Base-by-base conservation (phyloP, 2,888 invertebrate genomes). In the Stenotaenia linearis region DNA sequence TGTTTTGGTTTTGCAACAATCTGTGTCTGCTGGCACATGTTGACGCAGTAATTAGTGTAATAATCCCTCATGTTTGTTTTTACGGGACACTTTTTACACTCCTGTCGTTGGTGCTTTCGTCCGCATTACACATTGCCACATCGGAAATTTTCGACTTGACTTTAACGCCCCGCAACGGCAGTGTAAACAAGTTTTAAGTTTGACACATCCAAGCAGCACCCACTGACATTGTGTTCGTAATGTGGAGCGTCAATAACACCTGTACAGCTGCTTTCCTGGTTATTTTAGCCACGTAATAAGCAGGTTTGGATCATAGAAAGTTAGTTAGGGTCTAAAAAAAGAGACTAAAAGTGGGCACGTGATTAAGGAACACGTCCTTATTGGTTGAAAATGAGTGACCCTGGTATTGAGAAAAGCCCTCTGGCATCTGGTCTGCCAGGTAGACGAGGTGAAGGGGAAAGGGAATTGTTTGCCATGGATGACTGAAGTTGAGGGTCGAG, bases 31-130 rank as follows among this genome's bases (percentile, higher is more conserved):
- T 56, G 56, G 23, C 56, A 56, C 56, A 56, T 23, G 56, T 15
- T 56, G 56, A 56, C 18, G 18, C 56, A 18, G 23, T 56, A 56
- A 56, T 56, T 56, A 21, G 56, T 56, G 23, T 23, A 56, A 23
- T 56, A 56, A 56, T 56, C 56, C 23, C 56, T 56, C 56, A 56
- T 56, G 56, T 56, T 56, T 56, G 56, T 56, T 56, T 56, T 56
- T 18, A 1, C 56, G 56, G 56, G 56, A 56, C 56, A 56, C n/a
- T 7, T 56, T 56, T 56, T 56, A 56, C 56, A 56, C 56, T 56
- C 18, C 23, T n/a, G 56, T 56, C 37, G 37, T 56, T 23, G 56
- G 18, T 21, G 56, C 23, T n/a, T 56, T 18, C 56, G 7, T 56
- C 56, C 23, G 18, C 56, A 56, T 56, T 7, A 56, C 15, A 56